Conservation (phyloP, 2,888 invertebrate species). For the Melikaiella ostensackeni region DNA sequence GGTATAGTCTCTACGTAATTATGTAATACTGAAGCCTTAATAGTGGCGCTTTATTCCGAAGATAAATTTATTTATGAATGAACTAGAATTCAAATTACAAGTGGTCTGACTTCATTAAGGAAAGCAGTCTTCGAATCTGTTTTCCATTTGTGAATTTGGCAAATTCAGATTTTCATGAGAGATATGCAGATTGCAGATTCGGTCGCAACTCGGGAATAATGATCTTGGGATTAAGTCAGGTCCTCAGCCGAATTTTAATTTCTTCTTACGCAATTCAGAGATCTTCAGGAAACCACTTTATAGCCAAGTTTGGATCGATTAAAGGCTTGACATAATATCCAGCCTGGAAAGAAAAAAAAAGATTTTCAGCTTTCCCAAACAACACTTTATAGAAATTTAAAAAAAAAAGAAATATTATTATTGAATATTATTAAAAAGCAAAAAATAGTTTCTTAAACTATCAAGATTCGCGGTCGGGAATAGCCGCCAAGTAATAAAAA, state of each 20-base stretch:
- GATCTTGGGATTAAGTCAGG: conserved; percentile 9
- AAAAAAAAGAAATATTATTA: too few species aligned
- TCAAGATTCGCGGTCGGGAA: too few species aligned
- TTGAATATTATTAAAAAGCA: too few species aligned
- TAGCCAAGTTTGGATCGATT: not conserved
- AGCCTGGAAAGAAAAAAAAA: not conserved
- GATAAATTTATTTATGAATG: conserved; percentile 13
- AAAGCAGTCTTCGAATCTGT: not conserved
- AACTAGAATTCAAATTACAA: not conserved
- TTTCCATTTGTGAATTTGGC: not conserved
- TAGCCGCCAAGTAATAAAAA: too few species aligned
- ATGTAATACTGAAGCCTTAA: not conserved
- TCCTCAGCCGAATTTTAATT: conserved; percentile 3
- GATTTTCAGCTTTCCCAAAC: not conserved
- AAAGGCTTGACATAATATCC: not conserved
- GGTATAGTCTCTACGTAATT: too few species aligned
- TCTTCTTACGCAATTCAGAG: not conserved
- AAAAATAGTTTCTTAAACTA: too few species aligned
- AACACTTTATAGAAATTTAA: not conserved
- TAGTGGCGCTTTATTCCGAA: not conserved
- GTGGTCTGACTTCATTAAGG: not conserved
- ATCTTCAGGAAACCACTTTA: not conserved
- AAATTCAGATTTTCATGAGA: not conserved
- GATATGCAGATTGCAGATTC: not conserved
- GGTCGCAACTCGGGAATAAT: not conserved